Evolutionary conservation across 2,797 vertebrate species (phyloP), one percentile per base, ranked within the genome.

Genomic region (Luscinia luscinia): DNA sequence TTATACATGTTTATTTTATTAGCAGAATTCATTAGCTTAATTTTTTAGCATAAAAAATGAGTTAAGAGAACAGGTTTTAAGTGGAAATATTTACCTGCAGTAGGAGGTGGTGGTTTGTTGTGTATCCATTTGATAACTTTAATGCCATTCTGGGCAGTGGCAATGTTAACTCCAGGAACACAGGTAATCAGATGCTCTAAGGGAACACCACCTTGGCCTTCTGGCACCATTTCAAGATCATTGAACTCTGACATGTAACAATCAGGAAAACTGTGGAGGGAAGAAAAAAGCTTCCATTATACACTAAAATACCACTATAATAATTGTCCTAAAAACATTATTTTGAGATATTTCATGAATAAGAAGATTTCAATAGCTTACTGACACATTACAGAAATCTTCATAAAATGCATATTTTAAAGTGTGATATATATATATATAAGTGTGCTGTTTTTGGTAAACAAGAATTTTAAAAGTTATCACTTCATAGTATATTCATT

Each of bases 61-160:
- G 34, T 34, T 34, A 27, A 88, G 32, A 90, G 11, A 41, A 67
- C 45, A 48, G 1, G 17, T 27, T 63, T 49, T 19, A 59, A 70
- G 30, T 9, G 84, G 21, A 45, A 66, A 24, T 43, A 79, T 15
- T 62, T 97, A 99, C 99, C 99, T 80, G 98, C 96, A 89, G 98
- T 99, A 55, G 98, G 98, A 46, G 97, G 98, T 1, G 99, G 99
- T 32, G 99, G 99, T 92, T 99, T 99, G 97, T 99, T 99, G 96
- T 99, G 99, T 97, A 99, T 98, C 99, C 99, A 99, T 92, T 99
- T 99, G 69, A 99, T 98, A 91, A 99, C 98, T 97, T 99, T 99
- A 97, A 99, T 98, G 32, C 99, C 99, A 48, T 99, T 99, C 96
- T 99, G 99, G 46, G 99, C 98, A 6, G 98, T 99, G 90, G 99